Evolutionary conservation across 2,888 invertebrate species (phyloP).

Genomic region (Camptogramma bilineatum): DNA sequence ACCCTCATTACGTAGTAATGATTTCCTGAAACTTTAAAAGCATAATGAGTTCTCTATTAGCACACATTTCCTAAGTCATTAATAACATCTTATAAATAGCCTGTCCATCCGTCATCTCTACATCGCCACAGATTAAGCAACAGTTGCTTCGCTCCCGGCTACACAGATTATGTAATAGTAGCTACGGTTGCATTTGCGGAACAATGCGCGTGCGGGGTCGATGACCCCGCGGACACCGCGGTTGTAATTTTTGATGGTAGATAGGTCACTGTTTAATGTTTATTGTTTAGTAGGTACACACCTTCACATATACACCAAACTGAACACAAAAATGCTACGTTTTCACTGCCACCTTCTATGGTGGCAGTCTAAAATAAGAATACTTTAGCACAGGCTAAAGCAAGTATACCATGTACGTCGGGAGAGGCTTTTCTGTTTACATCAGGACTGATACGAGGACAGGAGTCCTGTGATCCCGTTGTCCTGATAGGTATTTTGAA

Average conservation of each 20-base stretch:
- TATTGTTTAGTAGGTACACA: too few species aligned
- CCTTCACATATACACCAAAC: too few species aligned
- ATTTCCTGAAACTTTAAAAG: conserved; percentile 29
- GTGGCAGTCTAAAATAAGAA: too few species aligned
- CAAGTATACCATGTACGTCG: too few species aligned
- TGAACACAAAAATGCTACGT: too few species aligned
- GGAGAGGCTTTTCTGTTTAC: too few species aligned
- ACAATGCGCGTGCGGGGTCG: conserved; percentile 29
- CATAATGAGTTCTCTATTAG: conserved; percentile 28
- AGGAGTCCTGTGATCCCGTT: too few species aligned
- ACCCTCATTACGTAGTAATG: conserved; percentile 7
- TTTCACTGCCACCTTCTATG: too few species aligned
- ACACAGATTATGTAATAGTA: conserved; percentile 18
- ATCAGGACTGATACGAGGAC: too few species aligned
- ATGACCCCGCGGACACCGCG: conserved; percentile 26
- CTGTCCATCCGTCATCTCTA: conserved; percentile 42
- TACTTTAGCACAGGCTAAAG: too few species aligned
- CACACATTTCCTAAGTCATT: conserved; percentile 27
- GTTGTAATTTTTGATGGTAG: conserved; percentile 10
- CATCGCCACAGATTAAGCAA: conserved; percentile 17
- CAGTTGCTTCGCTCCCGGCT: conserved; percentile 18
- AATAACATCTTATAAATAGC: conserved; percentile 42
- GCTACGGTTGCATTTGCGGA: conserved; percentile 27
- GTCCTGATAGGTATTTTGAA: too few species aligned
- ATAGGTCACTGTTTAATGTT: conserved; percentile 25